phyloP scores from a whole-genome alignment of 2,888 invertebrate species.

The Caenorhabditis drosophilae region DNA sequence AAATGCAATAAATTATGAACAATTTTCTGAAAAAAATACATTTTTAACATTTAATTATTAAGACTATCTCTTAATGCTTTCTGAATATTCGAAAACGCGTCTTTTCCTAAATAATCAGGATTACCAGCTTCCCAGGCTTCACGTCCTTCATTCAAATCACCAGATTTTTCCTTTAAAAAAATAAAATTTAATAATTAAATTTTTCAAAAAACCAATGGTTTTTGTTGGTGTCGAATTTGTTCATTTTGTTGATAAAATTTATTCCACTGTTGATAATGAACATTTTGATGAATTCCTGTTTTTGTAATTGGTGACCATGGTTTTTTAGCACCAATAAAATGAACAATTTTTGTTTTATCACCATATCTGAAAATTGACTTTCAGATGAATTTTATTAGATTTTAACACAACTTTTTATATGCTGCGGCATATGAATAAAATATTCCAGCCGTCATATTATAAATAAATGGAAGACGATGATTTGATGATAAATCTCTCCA shows the following conservation, averaged over 20 bases:
- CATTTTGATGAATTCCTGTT: slow-evolving; percentile 35
- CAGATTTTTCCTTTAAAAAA: background rate
- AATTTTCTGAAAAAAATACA: background rate
- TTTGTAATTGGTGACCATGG: slow-evolving; percentile 85
- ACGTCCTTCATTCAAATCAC: background rate
- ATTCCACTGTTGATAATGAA: slow-evolving; percentile 77
- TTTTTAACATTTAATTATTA: background rate
- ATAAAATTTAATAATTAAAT: background rate
- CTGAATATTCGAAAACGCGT: slow-evolving; percentile 89
- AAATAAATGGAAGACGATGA: slow-evolving; percentile 92
- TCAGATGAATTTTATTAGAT: too few species aligned
- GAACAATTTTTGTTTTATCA: slow-evolving; percentile 88
- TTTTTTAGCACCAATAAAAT: slow-evolving; percentile 93
- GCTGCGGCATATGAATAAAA: slow-evolving; percentile 96
- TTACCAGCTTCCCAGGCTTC: slow-evolving; percentile 79
- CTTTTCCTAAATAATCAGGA: slow-evolving; percentile 91
- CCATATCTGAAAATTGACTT: slow-evolving; percentile 80
- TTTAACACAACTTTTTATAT: slow-evolving; percentile 95
- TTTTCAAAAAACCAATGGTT: background rate
- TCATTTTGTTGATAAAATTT: slow-evolving; percentile 13
- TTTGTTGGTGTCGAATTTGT: background rate
- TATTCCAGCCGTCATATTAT: slow-evolving; percentile 94
- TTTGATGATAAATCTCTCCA: slow-evolving; percentile 89
- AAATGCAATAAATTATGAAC: too few species aligned
- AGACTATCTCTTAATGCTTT: slow-evolving; percentile 36